Base-by-base conservation (phyloP, 1,140 invertebrate genomes). In the Bombus difficillimus region DNA sequence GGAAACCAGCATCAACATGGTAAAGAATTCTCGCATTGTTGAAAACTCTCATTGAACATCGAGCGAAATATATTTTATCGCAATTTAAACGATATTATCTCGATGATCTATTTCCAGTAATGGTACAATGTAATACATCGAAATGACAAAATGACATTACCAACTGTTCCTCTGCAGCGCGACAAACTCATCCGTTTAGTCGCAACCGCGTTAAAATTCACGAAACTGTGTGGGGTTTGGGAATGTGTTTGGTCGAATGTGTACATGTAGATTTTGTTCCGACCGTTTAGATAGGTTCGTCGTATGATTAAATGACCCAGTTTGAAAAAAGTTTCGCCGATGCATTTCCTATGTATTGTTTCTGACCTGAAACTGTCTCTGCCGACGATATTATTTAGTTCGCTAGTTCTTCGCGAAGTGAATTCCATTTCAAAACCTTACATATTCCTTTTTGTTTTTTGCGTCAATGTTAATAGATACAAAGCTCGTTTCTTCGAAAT, bases 251-350 rank as follows among this genome's bases (percentile, higher is more conserved):
- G 57, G 10, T 41, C 39, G 39, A 2, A n/a, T 72, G 25, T 77
- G 37, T 22, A 41, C 37, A 53, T 59, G 25, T n/a, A 79, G 39
- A 79, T 34, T 79, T 79, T 47, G 62, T 43, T 34, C 22, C 59
- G 2, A 34, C 3, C 8, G 34, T 68, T 79, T 41, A 9, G 59
- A 15, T 25, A 3, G n/a, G 15, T 34, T 68, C 62, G 41, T 68
- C 32, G 59, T 79, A 79, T 47, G 68, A 73, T 81, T 39, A 73
- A 81, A 73, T 39, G 79, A 81, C 68, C 79, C 68, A 73, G 68
- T 73, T 73, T 25, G 34, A 25, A 32, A 81, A 81, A 59, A 72
- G 37, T 72, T 73, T 10, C 37, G 22, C 8, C 75, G 25, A 0
- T 5, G 22, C n/a, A 68, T 68, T 47, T 47, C 28, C 47, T 15